Evolutionary conservation across 2,888 invertebrate genomes (phyloP), one percentile per base, ranked within the genome.

Genomic region (Drosophila infuscata): DNA sequence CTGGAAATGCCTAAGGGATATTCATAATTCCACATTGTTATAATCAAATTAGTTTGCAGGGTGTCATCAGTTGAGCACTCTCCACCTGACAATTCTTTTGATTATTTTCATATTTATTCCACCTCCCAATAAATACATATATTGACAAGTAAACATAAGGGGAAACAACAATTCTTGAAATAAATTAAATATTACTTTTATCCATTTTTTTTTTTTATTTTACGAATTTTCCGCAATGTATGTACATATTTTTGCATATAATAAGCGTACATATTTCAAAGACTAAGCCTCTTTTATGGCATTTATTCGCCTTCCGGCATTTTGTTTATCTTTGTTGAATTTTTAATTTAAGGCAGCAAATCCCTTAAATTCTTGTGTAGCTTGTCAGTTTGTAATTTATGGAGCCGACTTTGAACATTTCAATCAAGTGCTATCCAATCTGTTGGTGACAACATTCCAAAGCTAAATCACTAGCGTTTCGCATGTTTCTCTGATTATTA

Each of bases 401-500:
- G 79, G 54, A 74, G 60, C 53, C 54, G 49, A 60, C 63, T 70
- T 75, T 61, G 80, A 75, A 77, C 67, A 70, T 75, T 79, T 79
- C 80, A 78, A 79, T 80, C 78, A 76, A 71, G 70, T 62, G 60
- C 61, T 53, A 66, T 78, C 77, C 79, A 79, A 77, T 79, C 70
- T 74, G 65, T 25, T 67, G 63, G 54, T 70, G 76, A 79, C 79
- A 79, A 66, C 70, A 63, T 46, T 46, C 58, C 38, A 25, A 48
- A 59, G 53, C 72, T 32, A 80, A 79, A 78, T 71, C 76, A 80
- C 60, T 52, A 56, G 41, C 61, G 49, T 73, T 81, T 83, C 61
- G 68, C 76, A 80, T 80, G 81, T 80, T 81, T 79, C 74, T 66
- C 74, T 66, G 82, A 89, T 84, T 84, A 84, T 89, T 87, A 87